A percentile compares a stretch with the other conserved stretches of the same genome.
These are phyloP conservation scores for Apis florea DNA, from an alignment of 1,140 invertebrate genomes.

Conservation along the genomic window DNA sequence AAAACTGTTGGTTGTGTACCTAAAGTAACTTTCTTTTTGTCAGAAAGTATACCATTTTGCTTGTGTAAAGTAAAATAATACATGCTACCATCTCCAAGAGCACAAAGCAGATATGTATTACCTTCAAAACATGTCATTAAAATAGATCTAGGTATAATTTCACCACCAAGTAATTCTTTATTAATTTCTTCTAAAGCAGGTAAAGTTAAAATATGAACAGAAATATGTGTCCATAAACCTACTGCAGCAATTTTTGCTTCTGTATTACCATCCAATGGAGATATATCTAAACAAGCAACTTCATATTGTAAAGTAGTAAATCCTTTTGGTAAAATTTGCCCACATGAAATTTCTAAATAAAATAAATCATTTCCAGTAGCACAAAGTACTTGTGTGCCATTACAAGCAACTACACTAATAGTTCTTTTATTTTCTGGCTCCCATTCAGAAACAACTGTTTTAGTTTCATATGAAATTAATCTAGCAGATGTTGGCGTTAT, in stretches of 20 bases:
- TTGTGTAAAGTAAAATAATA: constrained; percentile 95
- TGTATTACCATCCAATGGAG: constrained; percentile 85
- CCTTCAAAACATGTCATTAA: constrained; percentile 97
- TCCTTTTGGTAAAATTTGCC: constrained; percentile 84
- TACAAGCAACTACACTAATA: constrained; percentile 94
- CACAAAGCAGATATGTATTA: constrained; percentile 94
- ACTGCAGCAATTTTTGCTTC: constrained; percentile 91
- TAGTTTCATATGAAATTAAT: constrained; percentile 85
- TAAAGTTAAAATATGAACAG: constrained; percentile 90
- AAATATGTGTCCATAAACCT: constrained; percentile 98
- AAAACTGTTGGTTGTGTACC: constrained; percentile 98
- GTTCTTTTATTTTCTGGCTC: constrained; percentile 86
- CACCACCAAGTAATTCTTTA: constrained; percentile 93
- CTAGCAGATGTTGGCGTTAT: constrained; percentile 88
- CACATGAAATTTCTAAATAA: constrained; percentile 91
- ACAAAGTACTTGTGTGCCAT: constrained; percentile 90
- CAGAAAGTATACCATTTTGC: constrained; percentile 85
- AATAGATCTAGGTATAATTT: constrained; percentile 97
- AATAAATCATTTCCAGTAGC: constrained; percentile 94
- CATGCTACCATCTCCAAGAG: constrained; percentile 98
- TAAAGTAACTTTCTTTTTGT: constrained; percentile 95
- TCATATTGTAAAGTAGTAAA: constrained; percentile 92
- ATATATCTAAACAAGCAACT: constrained; percentile 97
- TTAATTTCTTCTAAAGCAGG: constrained; percentile 89
- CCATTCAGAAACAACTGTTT: constrained; percentile 89